These are phyloP conservation scores for Melanostoma scalare DNA, from an alignment of 2,888 invertebrate species.

Conservation along the genomic window DNA sequence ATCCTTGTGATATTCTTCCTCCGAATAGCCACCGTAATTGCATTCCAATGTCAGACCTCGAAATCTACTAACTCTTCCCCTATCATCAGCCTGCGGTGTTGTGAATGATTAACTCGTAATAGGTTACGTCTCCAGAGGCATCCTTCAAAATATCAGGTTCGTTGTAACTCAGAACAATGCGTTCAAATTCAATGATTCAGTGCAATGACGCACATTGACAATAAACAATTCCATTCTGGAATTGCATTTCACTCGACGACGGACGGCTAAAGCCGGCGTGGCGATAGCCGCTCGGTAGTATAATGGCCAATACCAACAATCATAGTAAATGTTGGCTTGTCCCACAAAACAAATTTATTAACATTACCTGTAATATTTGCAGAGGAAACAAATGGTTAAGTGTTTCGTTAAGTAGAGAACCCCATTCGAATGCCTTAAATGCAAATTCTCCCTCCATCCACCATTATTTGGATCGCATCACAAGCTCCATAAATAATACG, in stretches of 20 bases:
- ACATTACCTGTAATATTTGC: conserved; percentile 43
- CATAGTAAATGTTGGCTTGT: conserved; percentile 11
- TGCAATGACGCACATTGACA: conserved; percentile 7
- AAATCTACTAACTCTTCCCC: too few species aligned
- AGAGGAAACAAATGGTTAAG: conserved; percentile 25
- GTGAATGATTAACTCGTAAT: conserved; percentile 46
- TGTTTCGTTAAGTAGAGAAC: conserved; percentile 27
- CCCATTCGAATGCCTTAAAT: conserved; percentile 33
- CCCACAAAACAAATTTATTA: conserved; percentile 58
- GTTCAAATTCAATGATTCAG: conserved; percentile 7
- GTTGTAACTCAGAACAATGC: conserved; percentile 35
- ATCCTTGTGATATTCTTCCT: too few species aligned
- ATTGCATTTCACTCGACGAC: neutral
- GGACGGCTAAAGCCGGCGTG: too few species aligned
- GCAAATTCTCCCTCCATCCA: conserved; percentile 52
- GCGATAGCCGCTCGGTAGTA: too few species aligned
- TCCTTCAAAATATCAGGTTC: conserved; percentile 45
- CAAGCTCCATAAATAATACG: conserved; percentile 80
- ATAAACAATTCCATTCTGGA: conserved; percentile 9
- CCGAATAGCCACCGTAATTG: too few species aligned
- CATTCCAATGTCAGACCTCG: too few species aligned
- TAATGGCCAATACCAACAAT: neutral
- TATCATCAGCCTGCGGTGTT: neutral
- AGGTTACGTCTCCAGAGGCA: conserved; percentile 43
- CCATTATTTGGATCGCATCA: conserved; percentile 23